Percentiles rank a stretch among this genome's conserved stretches.
Evolutionary conservation across 2,888 invertebrate species (phyloP).

Genomic region (Eulithis prunata): DNA sequence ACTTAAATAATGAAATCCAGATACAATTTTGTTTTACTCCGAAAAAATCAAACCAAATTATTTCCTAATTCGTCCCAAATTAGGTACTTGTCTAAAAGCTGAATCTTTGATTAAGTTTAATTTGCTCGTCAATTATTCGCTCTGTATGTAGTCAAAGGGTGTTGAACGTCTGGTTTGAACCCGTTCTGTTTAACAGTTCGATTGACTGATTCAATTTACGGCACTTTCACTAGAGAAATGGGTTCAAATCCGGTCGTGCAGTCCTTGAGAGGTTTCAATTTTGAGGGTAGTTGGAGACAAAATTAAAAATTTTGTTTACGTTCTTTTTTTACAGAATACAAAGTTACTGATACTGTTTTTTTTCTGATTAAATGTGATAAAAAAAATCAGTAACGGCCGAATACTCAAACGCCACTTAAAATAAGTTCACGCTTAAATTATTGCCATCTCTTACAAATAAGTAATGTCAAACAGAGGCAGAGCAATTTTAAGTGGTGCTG

Average conservation of each 20-base stretch:
- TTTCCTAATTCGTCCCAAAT: conserved; percentile 13
- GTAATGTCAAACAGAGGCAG: no score
- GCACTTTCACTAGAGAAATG: conserved; percentile 1
- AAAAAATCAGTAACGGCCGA: no score
- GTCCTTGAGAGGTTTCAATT: background rate
- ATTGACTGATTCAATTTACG: conserved; percentile 46
- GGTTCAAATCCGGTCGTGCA: conserved; percentile 7
- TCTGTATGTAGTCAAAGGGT: conserved; percentile 43
- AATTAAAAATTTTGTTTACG: no score
- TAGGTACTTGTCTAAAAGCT: background rate
- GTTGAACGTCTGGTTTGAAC: conserved; percentile 57
- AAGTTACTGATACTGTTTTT: no score
- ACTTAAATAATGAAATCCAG: no score
- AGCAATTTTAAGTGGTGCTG: no score
- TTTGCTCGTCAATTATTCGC: conserved; percentile 28
- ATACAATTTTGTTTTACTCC: no score
- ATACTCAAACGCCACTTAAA: no score
- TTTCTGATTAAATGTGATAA: no score
- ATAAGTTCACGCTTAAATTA: no score
- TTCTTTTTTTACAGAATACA: no score
- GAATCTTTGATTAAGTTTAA: conserved; percentile 14
- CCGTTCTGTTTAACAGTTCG: conserved; percentile 63
- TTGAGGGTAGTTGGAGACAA: background rate
- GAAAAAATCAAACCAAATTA: background rate
- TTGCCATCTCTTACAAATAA: no score